Evolutionary conservation across 2,888 invertebrate species (phyloP), one percentile per base, ranked within the genome.

Genomic region (Perizoma flavofasciatum): DNA sequence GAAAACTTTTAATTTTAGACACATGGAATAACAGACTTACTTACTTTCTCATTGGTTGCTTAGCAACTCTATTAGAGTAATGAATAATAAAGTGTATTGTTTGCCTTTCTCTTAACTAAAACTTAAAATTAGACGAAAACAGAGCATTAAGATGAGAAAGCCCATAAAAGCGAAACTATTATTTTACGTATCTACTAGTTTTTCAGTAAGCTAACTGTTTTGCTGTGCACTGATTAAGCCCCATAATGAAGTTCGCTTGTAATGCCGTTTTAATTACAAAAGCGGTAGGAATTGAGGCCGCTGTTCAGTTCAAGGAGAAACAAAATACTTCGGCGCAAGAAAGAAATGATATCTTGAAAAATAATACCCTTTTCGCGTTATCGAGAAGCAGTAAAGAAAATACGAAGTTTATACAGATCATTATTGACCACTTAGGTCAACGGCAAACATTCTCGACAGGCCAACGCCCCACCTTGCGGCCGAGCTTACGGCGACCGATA

Each of bases 401-500:
- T 82, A 80, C 76, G 77, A 74, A 77, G 78, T 80, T 82, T 81
- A 79, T 78, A 82, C 85, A 88, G 86, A 89, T 89, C 89, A 89
- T 89, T 89, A 89, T 86, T 89, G 89, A 86, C 86, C 86, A 88
- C 88, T 89, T 86, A 83, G 89, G 88, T 89, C 89, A 87, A 81
- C 85, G 80, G 86, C 87, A 85, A 88, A 89, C 89, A 90, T 91
- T 90, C 89, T 87, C 82, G 76, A 79, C 85, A 85, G 90, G 89
- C 85, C 90, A 89, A 85, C 89, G 89, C 86, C 85, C 88, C 85
- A 86, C 80, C 78, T 79, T 79, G 81, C 75, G 77, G 74, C 77
- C 71, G 65, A 41, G 56, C 53, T 3, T 54, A 66, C 41, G 61
- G 62, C 81, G 74, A 67, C 65, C 77, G 66, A 85, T 81, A 82